These are phyloP conservation scores for Panagrolaimus sp. DNA, from an alignment of 1,140 invertebrate species.

Conservation along the genomic window DNA sequence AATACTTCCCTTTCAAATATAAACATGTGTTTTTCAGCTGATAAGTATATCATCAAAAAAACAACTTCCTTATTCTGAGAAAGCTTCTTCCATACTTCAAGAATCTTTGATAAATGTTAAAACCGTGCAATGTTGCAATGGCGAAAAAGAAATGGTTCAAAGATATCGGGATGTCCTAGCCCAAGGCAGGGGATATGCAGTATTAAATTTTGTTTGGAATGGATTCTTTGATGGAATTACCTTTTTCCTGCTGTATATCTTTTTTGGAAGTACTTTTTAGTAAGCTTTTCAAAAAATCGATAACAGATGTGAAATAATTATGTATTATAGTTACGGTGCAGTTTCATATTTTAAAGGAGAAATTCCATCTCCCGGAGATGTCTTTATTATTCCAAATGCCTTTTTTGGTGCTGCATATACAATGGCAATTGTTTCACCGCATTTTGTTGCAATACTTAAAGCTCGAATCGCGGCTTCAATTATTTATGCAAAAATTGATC, in stretches of 20 bases:
- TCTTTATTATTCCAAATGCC: slow-evolving; percentile 1
- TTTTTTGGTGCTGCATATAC: neutral
- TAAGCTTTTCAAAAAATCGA: neutral
- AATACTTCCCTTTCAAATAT: neutral
- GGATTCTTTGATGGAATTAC: neutral
- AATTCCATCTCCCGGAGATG: neutral
- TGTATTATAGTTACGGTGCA: neutral
- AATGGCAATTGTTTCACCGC: neutral
- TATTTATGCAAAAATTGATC: slow-evolving; percentile 14
- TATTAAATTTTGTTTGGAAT: slow-evolving; percentile 1
- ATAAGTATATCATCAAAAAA: neutral
- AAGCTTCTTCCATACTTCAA: neutral
- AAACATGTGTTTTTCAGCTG: neutral
- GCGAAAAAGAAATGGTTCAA: neutral
- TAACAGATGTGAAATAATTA: neutral
- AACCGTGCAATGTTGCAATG: slow-evolving; percentile 9
- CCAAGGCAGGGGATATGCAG: neutral
- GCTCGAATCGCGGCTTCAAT: neutral
- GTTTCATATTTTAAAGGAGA: neutral
- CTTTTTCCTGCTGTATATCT: neutral
- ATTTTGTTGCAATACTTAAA: neutral
- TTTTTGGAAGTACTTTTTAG: slow-evolving; percentile 1
- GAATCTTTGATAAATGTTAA: slow-evolving; percentile 5
- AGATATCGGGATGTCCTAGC: neutral
- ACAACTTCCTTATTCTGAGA: neutral